Conservation (phyloP, 2,797 vertebrate genomes). For the Pipistrellus pygmaeus region DNA sequence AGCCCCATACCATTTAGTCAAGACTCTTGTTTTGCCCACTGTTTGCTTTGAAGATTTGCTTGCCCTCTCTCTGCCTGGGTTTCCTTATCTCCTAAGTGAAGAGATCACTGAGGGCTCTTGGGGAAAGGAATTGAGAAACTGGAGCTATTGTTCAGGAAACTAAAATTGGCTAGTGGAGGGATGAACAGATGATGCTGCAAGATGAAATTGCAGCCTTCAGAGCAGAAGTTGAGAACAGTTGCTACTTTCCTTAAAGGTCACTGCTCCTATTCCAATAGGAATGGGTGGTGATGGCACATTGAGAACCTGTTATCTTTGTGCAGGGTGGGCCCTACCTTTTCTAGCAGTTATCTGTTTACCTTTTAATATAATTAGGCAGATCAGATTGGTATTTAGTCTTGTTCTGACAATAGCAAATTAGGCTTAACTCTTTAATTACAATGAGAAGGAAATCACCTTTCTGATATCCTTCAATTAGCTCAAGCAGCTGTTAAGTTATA, state of each 20-base stretch:
- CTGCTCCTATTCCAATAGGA: slow-evolving; percentile 59
- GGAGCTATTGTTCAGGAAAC: slow-evolving; percentile 59
- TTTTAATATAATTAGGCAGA: slow-evolving; percentile 85
- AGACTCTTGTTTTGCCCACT: background rate
- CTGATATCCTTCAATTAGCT: slow-evolving; percentile 89
- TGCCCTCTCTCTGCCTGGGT: background rate
- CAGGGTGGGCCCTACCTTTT: slow-evolving; percentile 63
- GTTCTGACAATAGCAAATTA: slow-evolving; percentile 89
- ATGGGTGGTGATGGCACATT: background rate
- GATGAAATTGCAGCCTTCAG: slow-evolving; percentile 56
- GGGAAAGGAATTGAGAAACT: background rate
- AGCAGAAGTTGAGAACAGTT: slow-evolving; percentile 69
- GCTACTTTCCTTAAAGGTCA: slow-evolving; percentile 78
- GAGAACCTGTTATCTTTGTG: slow-evolving; percentile 75
- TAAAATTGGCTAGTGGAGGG: slow-evolving; percentile 72
- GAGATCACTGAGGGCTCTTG: background rate
- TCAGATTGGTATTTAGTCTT: slow-evolving; percentile 89
- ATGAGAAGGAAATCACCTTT: slow-evolving; percentile 89
- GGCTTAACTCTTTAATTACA: slow-evolving; percentile 91
- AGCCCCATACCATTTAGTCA: background rate
- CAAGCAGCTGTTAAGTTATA: slow-evolving; percentile 91
- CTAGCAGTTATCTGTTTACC: slow-evolving; percentile 85
- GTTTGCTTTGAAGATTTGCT: slow-evolving; percentile 13
- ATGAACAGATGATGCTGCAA: slow-evolving; percentile 76
- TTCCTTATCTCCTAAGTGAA: slow-evolving; percentile 31